phyloP scores from a whole-genome alignment of 2,113 vertebrate genomes.

The Halcyon malimbica region DNA sequence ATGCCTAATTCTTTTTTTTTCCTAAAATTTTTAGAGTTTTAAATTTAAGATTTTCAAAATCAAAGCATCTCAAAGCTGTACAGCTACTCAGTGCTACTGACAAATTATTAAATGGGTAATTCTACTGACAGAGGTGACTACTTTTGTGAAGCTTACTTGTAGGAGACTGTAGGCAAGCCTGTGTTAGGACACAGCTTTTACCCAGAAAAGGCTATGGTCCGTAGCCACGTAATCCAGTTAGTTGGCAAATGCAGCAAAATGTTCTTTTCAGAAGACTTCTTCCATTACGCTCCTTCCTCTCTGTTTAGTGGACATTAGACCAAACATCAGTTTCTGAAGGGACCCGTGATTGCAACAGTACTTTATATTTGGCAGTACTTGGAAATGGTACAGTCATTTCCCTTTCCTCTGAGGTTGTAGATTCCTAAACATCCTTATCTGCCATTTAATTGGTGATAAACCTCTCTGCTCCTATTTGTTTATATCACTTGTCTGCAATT shows the following conservation, averaged over 20 bases:
- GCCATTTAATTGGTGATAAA: background rate
- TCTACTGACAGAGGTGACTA: background rate
- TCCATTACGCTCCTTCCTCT: background rate
- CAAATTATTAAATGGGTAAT: background rate
- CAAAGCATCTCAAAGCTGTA: background rate
- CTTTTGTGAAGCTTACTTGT: background rate
- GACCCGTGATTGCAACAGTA: background rate
- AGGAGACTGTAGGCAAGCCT: background rate
- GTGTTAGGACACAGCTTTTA: background rate
- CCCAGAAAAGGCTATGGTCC: background rate
- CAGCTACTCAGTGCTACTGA: background rate
- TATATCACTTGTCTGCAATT: background rate
- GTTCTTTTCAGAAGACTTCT: background rate
- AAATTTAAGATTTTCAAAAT: background rate
- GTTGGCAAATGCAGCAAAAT: background rate
- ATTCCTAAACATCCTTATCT: background rate
- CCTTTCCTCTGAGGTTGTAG: background rate
- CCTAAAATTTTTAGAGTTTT: background rate
- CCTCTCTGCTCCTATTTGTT: background rate
- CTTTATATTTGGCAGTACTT: background rate
- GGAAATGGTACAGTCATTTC: conserved; percentile 3
- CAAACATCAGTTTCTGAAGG: background rate
- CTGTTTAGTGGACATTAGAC: background rate
- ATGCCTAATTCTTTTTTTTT: background rate
- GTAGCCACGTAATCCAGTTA: background rate